Base-by-base conservation (phyloP, 2,113 vertebrate species). In the Trachemys scripta region DNA sequence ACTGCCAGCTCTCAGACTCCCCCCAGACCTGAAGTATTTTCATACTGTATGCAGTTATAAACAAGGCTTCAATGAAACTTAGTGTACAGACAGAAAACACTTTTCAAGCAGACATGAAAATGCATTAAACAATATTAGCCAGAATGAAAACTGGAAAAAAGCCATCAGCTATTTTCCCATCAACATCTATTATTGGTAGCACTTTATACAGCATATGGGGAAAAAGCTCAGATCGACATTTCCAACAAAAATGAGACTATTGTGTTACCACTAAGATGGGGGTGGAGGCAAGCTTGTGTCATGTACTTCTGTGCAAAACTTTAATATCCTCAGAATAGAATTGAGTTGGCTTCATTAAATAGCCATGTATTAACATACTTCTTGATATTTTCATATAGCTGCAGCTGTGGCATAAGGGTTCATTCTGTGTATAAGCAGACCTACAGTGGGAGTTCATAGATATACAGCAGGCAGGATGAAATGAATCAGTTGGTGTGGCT, bases 351-450 rank as follows among this genome's bases (percentile, higher is more conserved):
- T 90, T 82, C 81, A 79, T 27, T 79, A 38, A 35, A 54, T 4
- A 4, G 9, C 75, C 13, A 57, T 13, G 2, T 22, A 57, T 51
- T 79, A 80, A 8, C 29, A 75, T 47, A 53, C 29, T 79, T 16
- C 56, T 95, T 65, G 54, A 57, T 82, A 42, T 10, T 79, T 78
- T 69, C 1, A 5, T 57, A 42, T 57, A 87, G 35, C 6, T 56
- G 17, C 4, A 31, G 5, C 56, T 65, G 81, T 8, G 31, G 10
- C 5, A 53, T 2, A 5, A 47, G 24, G 0, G 6, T 17, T 69
- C 42, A 38, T 5, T 47, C 8, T 14, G 27, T 38, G 31, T 42
- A 65, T 51, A 85, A 51, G 8, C 45, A 57, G 8, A 56, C 12
- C 10, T 25, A 2, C 65, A 56, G 11, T 80, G 57, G n/a, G 69